Base-by-base conservation (phyloP, 2,113 vertebrate genomes). In the Picathartes gymnocephalus region DNA sequence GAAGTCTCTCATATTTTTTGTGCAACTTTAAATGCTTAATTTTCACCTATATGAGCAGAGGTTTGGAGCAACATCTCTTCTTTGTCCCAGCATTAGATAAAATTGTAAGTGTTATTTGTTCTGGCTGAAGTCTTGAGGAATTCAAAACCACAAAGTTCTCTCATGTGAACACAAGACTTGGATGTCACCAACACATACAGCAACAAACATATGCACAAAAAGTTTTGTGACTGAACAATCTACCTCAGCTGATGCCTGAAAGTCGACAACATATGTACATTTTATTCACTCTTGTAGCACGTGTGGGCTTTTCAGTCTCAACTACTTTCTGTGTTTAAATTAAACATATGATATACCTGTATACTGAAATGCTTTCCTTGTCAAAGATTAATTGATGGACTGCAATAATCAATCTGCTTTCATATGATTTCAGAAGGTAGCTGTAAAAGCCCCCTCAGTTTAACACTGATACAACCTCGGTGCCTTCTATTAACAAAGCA, bases 351-450 rank as follows among this genome's bases (percentile, higher is more conserved):
- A 61, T 50, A 74, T 5, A 60, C 7, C 24, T 57, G 31, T 40
- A 51, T 33, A 65, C 10, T 79, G 69, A 84, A 92, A 40, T 19
- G 7, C 3, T 62, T 79, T 83, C 24, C 37, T 13, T 30, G 25
- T 60, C 54, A 81, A 90, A 86, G 11, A 4, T 76, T 88, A n/a
- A 47, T 33, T 61, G 62, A 51, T 70, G n/a, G 39, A 60, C 48
- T 61, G 37, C 7, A 35, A 47, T 86, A 80, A 78, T 92, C 64
- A 35, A 76, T 64, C 88, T 79, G 12, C 14, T 88, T 91, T 69
- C 51, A 65, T 10, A 4, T 51, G 27, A 54, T 60, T 92, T 91
- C 65, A 72, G 47, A 66, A 92, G 17, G 16, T 60, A 22, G 45
- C 10, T 37, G 28, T 57, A 74, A 81, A 96, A 93, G 17, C 7